phyloP scores from a whole-genome alignment of 2,888 invertebrate species.

The Oscheius sp. region DNA sequence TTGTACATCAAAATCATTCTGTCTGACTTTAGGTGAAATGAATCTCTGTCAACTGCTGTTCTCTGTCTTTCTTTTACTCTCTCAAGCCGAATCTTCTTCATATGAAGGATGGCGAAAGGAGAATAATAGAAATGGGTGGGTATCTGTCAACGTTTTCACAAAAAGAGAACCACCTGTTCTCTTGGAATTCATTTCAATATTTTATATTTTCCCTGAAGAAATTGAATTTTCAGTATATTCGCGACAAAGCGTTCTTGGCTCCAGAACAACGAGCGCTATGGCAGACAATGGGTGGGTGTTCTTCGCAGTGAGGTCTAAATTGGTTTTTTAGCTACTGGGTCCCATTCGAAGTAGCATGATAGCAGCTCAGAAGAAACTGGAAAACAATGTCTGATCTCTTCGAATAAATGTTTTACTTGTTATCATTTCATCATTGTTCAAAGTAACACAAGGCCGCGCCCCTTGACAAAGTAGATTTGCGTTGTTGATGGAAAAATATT shows the following conservation, averaged over 20 bases:
- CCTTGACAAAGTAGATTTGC: background rate
- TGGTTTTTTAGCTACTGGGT: background rate
- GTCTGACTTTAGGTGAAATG: too few species aligned
- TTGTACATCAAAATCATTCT: too few species aligned
- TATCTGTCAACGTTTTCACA: too few species aligned
- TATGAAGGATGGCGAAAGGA: too few species aligned
- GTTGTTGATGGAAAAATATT: background rate
- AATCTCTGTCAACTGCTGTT: too few species aligned
- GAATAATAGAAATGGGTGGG: too few species aligned
- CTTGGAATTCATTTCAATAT: too few species aligned
- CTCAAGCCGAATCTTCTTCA: too few species aligned
- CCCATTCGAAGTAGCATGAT: conserved; percentile 21
- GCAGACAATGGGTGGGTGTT: conserved; percentile 18
- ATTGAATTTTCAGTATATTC: background rate
- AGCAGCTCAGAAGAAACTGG: background rate
- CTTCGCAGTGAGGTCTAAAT: background rate
- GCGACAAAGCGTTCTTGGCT: background rate
- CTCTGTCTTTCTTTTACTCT: too few species aligned
- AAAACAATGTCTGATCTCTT: background rate
- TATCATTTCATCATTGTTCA: background rate
- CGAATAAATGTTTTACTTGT: background rate
- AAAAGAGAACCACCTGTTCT: too few species aligned
- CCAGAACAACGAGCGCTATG: background rate
- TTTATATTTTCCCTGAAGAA: too few species aligned
- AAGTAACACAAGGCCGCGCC: background rate